Evolutionary conservation across 37 sponge, comb jelly and placozoan genomes (phyloP), one percentile per base, ranked within the genome.

Genomic region (Aplysina aerophoba): DNA sequence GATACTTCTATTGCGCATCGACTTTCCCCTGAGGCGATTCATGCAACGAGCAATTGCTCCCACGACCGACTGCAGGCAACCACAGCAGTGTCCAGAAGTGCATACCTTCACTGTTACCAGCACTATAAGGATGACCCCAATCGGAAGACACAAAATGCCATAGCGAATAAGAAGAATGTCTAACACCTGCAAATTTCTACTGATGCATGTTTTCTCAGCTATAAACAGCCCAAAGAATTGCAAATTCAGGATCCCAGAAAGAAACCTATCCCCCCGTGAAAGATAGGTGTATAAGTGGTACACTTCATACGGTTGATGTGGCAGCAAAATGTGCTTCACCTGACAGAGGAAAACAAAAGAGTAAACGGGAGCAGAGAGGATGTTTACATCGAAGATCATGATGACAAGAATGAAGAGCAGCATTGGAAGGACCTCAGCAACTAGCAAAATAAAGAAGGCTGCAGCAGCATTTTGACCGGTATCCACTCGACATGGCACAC

Each of bases 331-430:
- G 6, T 69, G 34, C 71, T 69, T 69, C 34, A 69, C 71, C 30
- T 69, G 71, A 30, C 71, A 69, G 34, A 69, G 2, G 34, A 69
- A 69, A 35, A 69, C 71, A 25, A 69, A 69, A 6, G 71, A 69
- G 71, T 69, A 69, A 4, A 69, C 35, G 4, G 71, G 71, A 4
- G 35, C 71, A 35, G 71, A 11, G 15, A 69, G 71, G 34, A 30
- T 69, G 34, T 69, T 69, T 33, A 69, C 13, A 6, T 69, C 34
- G 6, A 69, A 69, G 33, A 69, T 69, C 17, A 69, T 30, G 34
- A 69, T 34, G 71, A 69, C 11, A 16, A 69, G 33, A 31, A 69
- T 35, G 33, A 34, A 69, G 35, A 28, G 6, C 27, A 69, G 34
- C 28, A 69, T 33, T 27, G 71, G 71, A 28, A 30, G 28, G 33